Evolutionary conservation across 2,113 vertebrate species (phyloP).

Genomic region (Hydrolagus affinis): DNA sequence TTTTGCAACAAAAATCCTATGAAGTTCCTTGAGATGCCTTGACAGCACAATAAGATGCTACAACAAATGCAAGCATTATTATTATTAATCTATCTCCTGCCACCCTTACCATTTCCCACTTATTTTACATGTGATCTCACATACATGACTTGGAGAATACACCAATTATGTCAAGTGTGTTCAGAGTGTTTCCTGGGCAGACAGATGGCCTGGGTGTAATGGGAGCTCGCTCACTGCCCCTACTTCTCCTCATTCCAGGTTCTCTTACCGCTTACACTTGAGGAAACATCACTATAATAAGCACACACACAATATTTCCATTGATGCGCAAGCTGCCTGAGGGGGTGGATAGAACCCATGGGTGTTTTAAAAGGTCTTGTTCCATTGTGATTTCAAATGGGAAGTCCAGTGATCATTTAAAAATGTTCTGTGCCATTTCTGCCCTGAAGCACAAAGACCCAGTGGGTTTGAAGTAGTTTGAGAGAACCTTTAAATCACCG

Average conservation of each 20-base stretch:
- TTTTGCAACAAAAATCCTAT: too few species aligned
- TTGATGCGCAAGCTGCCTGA: neutral
- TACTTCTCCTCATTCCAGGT: neutral
- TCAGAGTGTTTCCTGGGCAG: neutral
- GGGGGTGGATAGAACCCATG: neutral
- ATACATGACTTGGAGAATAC: neutral
- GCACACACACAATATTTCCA: neutral
- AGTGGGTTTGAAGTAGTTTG: neutral
- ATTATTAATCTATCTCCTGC: neutral
- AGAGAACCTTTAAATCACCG: too few species aligned
- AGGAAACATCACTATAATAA: neutral
- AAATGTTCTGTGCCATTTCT: neutral
- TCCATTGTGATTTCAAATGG: neutral
- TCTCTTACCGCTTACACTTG: neutral
- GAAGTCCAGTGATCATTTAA: neutral
- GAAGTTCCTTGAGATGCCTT: too few species aligned
- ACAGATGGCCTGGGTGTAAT: neutral
- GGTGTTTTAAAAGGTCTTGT: slow-evolving; percentile 10
- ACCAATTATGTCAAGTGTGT: neutral
- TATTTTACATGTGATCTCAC: neutral
- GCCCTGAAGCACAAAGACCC: neutral
- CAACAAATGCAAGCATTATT: too few species aligned
- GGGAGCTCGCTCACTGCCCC: neutral
- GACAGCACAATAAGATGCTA: too few species aligned
- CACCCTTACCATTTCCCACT: neutral